These are phyloP conservation scores for Tetranychus truncatus DNA, from an alignment of 2,888 invertebrate genomes.

Conservation along the genomic window DNA sequence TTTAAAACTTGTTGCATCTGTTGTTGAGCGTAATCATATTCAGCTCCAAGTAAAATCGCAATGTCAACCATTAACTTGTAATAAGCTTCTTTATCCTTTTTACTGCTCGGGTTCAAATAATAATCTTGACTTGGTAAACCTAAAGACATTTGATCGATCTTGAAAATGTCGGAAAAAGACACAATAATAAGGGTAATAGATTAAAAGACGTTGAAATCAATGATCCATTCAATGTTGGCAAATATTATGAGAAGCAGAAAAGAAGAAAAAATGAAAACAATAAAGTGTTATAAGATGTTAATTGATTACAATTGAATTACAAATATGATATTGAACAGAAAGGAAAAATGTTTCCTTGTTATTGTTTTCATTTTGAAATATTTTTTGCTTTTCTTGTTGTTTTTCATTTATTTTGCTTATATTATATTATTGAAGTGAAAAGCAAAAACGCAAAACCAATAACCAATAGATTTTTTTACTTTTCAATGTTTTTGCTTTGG, in stretches of 20 bases:
- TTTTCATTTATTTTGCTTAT: not conserved
- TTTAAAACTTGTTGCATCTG: slow-evolving; percentile 54
- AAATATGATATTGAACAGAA: too few species aligned
- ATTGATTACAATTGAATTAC: too few species aligned
- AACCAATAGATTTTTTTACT: too few species aligned
- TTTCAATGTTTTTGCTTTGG: not conserved
- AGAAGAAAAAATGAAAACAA: not conserved
- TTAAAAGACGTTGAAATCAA: not conserved
- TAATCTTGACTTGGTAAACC: slow-evolving; percentile 66
- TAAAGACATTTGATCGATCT: slow-evolving; percentile 45
- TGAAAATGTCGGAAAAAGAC: slow-evolving; percentile 27
- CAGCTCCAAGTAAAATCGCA: slow-evolving; percentile 49
- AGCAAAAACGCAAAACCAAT: too few species aligned
- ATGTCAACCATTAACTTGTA: slow-evolving; percentile 62
- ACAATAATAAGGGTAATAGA: not conserved
- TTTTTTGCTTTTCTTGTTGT: not conserved
- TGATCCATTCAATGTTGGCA: not conserved
- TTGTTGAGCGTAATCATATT: slow-evolving; percentile 39
- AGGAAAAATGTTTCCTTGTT: too few species aligned
- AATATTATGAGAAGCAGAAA: not conserved
- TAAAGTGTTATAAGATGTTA: too few species aligned
- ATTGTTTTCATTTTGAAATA: not conserved
- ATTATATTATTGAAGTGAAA: too few species aligned
- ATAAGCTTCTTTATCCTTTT: slow-evolving; percentile 54
- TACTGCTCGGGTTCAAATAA: slow-evolving; percentile 53